Evolutionary conservation across 2,797 vertebrate genomes (phyloP).

Genomic region (Chromis chromis): DNA sequence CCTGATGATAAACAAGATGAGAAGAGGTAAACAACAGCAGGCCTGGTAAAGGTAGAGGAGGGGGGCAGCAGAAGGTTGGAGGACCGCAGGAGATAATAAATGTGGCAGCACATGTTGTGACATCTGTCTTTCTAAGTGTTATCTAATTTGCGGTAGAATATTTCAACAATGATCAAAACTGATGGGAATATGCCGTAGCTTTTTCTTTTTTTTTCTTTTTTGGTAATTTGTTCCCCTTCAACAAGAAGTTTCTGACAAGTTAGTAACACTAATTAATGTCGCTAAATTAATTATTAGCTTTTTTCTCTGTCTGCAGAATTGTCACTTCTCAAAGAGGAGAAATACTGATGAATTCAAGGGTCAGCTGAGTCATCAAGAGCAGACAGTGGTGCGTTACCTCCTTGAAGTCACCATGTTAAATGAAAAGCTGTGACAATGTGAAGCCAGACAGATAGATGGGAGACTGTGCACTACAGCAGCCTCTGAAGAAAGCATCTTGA

Average conservation of each 20-base stretch:
- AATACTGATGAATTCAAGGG: constrained; percentile 52
- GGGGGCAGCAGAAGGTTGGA: constrained; percentile 78
- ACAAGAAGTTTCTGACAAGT: constrained; percentile 70
- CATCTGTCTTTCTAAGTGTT: constrained; percentile 89
- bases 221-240: constrained; percentile 27
- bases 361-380: constrained; percentile 34
- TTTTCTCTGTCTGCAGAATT: constrained; percentile 26
- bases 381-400: constrained; percentile 25
- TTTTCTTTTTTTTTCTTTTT: constrained; percentile 1
- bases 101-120: constrained; percentile 87
- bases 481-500: constrained; percentile 20
- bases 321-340: constrained; percentile 46
- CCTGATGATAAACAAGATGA: constrained; percentile 85
- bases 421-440: constrained; percentile 35
- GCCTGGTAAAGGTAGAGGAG: constrained; percentile 84
- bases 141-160: constrained; percentile 86
- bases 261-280: constrained; percentile 36
- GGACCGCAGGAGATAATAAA: constrained; percentile 80
- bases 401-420: neutral
- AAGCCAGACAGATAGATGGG: constrained; percentile 18
- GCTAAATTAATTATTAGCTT: constrained; percentile 14
- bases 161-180: constrained; percentile 86
- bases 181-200: constrained; percentile 70
- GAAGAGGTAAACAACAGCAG: constrained; percentile 87
- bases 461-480: constrained; percentile 6